These are phyloP conservation scores for Idaea biselata DNA, from an alignment of 2,888 invertebrate species.

Conservation along the genomic window DNA sequence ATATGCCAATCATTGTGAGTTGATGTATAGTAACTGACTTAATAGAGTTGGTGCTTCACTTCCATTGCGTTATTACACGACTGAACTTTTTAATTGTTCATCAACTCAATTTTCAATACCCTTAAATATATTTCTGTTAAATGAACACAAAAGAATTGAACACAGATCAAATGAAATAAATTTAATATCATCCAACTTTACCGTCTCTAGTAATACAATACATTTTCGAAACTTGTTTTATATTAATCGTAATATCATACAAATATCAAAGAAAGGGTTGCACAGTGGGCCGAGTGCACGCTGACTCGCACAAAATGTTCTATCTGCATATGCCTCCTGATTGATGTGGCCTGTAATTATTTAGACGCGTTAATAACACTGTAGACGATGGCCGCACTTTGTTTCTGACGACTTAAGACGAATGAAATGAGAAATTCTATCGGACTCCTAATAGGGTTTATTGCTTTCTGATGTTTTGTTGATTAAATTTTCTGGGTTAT, in stretches of 20 bases:
- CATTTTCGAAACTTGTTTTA: constrained; percentile 55
- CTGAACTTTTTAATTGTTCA: not conserved
- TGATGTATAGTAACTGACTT: constrained; percentile 28
- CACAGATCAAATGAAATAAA: constrained; percentile 11
- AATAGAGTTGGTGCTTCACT: constrained; percentile 8
- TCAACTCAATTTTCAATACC: not conserved
- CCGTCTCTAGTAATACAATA: constrained; percentile 44
- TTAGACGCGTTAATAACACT: constrained; percentile 81
- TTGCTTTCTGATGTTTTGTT: constrained; percentile 76
- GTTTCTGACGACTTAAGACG: constrained; percentile 79
- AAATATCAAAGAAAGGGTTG: constrained; percentile 79
- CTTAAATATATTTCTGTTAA: not conserved
- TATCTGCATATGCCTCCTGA: constrained; percentile 78
- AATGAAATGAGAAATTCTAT: constrained; percentile 79
- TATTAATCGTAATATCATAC: constrained; percentile 73
- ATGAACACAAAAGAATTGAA: constrained; percentile 4
- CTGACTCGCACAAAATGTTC: constrained; percentile 79
- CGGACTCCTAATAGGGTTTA: constrained; percentile 73
- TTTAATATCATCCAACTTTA: constrained; percentile 33
- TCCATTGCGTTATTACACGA: not conserved
- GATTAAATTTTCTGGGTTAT: constrained; percentile 54
- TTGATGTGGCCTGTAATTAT: constrained; percentile 81
- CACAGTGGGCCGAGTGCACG: constrained; percentile 69
- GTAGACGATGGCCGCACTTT: constrained; percentile 75
- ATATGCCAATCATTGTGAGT: constrained; percentile 71